A percentile compares a stretch with the other conserved stretches of the same genome.
Evolutionary conservation across 2,888 invertebrate species (phyloP).

Genomic region (Ectemnius lituratus): DNA sequence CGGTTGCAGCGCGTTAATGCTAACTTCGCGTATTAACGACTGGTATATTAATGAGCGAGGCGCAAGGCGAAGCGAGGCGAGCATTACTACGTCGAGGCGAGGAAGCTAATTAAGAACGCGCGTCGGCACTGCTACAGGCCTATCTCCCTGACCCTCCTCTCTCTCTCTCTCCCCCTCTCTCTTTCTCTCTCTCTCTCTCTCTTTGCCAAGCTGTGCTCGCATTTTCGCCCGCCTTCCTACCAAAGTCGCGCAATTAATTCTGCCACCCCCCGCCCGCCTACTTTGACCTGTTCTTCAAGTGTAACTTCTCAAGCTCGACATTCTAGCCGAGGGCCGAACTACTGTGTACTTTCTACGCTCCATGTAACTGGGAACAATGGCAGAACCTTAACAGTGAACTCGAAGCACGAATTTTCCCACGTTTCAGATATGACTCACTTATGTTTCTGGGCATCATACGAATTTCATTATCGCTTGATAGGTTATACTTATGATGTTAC

Average conservation of each 20-base stretch:
- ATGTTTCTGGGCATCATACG: no score
- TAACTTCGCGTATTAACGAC: conserved; percentile 46
- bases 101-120: conserved; percentile 62
- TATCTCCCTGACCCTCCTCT: conserved; percentile 42
- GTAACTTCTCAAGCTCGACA: no score
- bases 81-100: conserved; percentile 53
- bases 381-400: no score
- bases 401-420: no score
- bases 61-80: conserved; percentile 36
- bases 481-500: no score
- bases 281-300: no score
- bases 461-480: no score
- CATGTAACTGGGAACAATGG: no score
- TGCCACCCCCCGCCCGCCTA: background rate
- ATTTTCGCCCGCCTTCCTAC: conserved; percentile 14
- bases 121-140: conserved; percentile 25
- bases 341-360: no score
- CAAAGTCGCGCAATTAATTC: conserved; percentile 5
- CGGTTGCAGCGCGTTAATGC: conserved; percentile 40
- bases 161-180: background rate
- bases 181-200: background rate
- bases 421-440: no score
- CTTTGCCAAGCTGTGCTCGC: background rate
- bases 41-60: conserved; percentile 59
- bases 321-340: no score